A percentile compares a stretch with the other conserved stretches of the same genome.
These are phyloP conservation scores for Sarotherodon lohbergeri DNA, from an alignment of 2,113 vertebrate species.

Conservation along the genomic window DNA sequence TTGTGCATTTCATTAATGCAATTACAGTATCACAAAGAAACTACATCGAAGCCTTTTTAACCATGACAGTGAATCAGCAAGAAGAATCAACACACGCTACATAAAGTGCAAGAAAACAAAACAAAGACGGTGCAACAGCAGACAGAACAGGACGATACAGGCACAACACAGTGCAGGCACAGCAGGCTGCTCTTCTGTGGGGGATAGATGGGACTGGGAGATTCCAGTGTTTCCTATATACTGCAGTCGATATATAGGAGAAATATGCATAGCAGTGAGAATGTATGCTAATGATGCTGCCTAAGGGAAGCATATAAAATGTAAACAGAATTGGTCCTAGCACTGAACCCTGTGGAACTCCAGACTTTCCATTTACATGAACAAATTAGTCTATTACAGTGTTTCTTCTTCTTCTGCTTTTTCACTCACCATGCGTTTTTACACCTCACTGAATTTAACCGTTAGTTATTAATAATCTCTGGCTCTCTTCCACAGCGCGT, in stretches of 20 bases:
- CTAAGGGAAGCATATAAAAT: not conserved
- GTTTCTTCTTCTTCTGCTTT: not conserved
- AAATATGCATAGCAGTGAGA: not conserved
- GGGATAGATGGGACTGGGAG: fast-evolving
- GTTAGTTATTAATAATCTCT: not conserved
- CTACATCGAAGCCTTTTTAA: not conserved
- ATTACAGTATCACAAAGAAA: not conserved
- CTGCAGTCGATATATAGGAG: not conserved
- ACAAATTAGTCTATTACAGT: not conserved
- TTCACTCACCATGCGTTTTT: not conserved
- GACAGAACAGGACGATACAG: not conserved
- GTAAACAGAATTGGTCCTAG: not conserved
- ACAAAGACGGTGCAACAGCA: not conserved
- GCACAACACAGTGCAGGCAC: fast-evolving
- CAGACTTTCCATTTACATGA: not conserved
- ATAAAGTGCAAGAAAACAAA: not conserved
- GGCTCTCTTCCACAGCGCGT: not conserved
- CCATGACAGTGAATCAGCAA: not conserved
- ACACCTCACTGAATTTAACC: not conserved
- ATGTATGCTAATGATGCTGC: fast-evolving
- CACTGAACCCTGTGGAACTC: not conserved
- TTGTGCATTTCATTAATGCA: not conserved
- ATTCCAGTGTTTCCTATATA: not conserved
- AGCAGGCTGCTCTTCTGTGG: not conserved
- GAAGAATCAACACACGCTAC: not conserved